Base-by-base conservation (phyloP, 1,140 invertebrate species). In the Amyelois transitella region DNA sequence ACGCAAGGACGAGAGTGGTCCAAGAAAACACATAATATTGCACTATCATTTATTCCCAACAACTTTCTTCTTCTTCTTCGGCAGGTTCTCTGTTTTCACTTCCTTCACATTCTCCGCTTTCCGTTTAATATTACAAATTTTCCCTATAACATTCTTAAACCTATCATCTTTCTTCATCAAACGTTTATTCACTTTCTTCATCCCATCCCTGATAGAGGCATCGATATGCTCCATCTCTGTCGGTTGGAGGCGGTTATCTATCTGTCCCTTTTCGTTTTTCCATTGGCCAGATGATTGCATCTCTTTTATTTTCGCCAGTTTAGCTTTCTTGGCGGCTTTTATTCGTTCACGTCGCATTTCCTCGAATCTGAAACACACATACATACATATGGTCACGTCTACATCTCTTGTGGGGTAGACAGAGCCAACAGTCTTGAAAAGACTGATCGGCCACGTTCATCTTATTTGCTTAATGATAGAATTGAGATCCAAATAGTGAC, bases 141-240 rank as follows among this genome's bases (percentile, higher is more conserved):
- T 89, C 8, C 89, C 89, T 2, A 90, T 88, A 7, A 90, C 81
- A 69, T 90, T 83, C 55, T 89, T 88, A 43, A 89, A 89, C 20
- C 88, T 69, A 3, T 83, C 76, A 49, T 89, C 84, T 58, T 85
- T 86, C 53, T 86, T 86, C 83, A 88, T 89, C 7, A 88, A 62
- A 17, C 51, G 73, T 58, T 85, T 88, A 43, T 89, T 88, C 0
- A 87, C 76, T 69, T 77, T 81, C 58, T 86, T 89, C 28, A 88
- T 38, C 14, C 72, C 72, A 8, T 74, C 62, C 64, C 80, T 89
- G 14, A 88, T 85, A 0, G 66, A 67, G 0, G 62, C 58, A 51
- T 86, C 77, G 2, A 83, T 78, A 48, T 86, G 71, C 45, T 74
- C 64, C 51, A 83, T 69, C 50, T 75, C 68, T 0, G 54, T 53